A percentile compares a stretch with the other conserved stretches of the same genome.
These are phyloP conservation scores for Sphinx pinastri DNA, from an alignment of 2,888 invertebrate genomes.

Conservation along the genomic window DNA sequence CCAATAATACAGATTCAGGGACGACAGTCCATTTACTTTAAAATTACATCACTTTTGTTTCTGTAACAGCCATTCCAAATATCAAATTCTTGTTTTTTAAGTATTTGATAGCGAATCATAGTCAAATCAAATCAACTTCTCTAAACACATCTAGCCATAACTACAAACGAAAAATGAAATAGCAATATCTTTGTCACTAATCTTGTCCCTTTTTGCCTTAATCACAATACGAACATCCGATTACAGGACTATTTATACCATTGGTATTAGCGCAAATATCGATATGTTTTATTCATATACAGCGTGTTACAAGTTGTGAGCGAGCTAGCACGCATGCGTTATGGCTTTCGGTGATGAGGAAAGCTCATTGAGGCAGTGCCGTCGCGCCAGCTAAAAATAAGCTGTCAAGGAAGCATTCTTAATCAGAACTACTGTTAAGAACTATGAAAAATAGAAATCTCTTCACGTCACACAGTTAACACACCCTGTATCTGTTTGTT, in stretches of 20 bases:
- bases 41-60: neutral
- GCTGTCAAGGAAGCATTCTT: neutral
- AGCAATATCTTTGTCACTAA: neutral
- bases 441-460: slow-evolving; percentile 27
- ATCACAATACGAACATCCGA: neutral
- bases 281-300: slow-evolving; percentile 7
- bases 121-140: too few species aligned
- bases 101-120: neutral
- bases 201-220: neutral
- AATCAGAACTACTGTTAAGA: slow-evolving; percentile 14
- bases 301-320: slow-evolving; percentile 9
- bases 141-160: too few species aligned
- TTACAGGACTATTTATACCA: too few species aligned
- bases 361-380: slow-evolving; percentile 71
- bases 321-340: slow-evolving; percentile 63
- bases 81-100: neutral
- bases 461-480: slow-evolving; percentile 11
- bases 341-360: slow-evolving; percentile 57
- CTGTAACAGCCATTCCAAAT: neutral
- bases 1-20: neutral
- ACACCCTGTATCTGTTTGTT: slow-evolving; percentile 19
- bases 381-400: slow-evolving; percentile 42
- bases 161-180: neutral
- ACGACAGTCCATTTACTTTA: neutral
- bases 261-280: neutral